A percentile compares a stretch with the other conserved stretches of the same genome.
Conservation (phyloP, 2,888 invertebrate genomes). For the Lochmaea capreae region DNA sequence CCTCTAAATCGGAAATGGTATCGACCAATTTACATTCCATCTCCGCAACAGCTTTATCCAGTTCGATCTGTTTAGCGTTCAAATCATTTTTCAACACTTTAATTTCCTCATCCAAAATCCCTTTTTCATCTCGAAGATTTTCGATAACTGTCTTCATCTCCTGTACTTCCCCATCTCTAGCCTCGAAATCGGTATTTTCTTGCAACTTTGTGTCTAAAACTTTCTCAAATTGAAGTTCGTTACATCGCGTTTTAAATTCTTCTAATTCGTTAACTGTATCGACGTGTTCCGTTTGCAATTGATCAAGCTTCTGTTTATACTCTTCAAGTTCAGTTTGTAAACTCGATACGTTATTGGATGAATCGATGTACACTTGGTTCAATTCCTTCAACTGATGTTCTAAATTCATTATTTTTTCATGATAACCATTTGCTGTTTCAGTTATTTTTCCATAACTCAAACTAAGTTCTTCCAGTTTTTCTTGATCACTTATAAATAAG, state of each 20-base stretch:
- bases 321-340: conserved; percentile 45
- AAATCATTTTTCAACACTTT: conserved; percentile 38
- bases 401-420: conserved; percentile 18
- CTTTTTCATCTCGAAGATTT: conserved; percentile 31
- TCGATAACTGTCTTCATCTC: conserved; percentile 43
- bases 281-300: conserved; percentile 49
- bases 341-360: conserved; percentile 52
- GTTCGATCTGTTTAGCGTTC: conserved; percentile 39
- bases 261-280: conserved; percentile 45
- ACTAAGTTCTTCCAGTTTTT: conserved; percentile 8
- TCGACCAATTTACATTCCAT: conserved; percentile 54
- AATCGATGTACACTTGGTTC: conserved; percentile 21
- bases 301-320: conserved; percentile 40
- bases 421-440: conserved; percentile 7
- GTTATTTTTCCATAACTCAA: background rate
- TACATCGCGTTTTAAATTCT: conserved; percentile 53
- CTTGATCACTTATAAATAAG: background rate
- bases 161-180: conserved; percentile 41
- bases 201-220: too few relatives aligned
- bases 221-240: conserved; percentile 33
- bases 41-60: conserved; percentile 52
- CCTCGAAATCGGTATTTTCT: conserved; percentile 15
- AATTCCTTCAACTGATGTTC: conserved; percentile 24
- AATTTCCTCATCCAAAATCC: conserved; percentile 42
- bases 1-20: conserved; percentile 45